phyloP scores from a whole-genome alignment of 2,113 vertebrate species.

The Notarius quadriscutis region DNA sequence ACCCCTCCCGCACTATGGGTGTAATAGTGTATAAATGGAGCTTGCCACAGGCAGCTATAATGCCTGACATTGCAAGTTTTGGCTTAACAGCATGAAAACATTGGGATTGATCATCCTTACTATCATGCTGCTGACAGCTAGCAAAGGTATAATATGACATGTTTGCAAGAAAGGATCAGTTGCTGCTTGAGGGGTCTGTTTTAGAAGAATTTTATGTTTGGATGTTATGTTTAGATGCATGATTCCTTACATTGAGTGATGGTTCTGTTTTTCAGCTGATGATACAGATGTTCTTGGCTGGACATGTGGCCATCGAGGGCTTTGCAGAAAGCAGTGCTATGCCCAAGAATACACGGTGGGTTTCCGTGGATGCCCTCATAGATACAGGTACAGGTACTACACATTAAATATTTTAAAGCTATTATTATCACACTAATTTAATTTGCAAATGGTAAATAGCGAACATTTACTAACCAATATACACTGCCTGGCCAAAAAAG shows the following conservation, averaged over 20 bases:
- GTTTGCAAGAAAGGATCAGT: neutral
- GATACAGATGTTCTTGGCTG: constrained; percentile 41
- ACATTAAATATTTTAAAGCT: neutral
- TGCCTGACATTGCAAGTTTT: constrained; percentile 13
- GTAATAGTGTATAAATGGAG: constrained; percentile 46
- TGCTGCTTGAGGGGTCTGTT: neutral
- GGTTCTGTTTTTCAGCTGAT: constrained; percentile 20
- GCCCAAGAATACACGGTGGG: constrained; percentile 54
- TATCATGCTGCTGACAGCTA: constrained; percentile 51
- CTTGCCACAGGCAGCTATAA: neutral
- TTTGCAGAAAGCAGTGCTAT: constrained; percentile 52
- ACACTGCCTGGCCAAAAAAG: no score
- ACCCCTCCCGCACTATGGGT: constrained; percentile 24
- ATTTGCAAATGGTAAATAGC: neutral
- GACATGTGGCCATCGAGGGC: constrained; percentile 51
- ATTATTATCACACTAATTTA: neutral
- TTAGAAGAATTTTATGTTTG: neutral
- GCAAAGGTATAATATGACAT: constrained; percentile 19
- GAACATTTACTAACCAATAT: neutral
- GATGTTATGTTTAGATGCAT: no score
- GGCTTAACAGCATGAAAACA: constrained; percentile 32
- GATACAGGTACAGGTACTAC: constrained; percentile 58
- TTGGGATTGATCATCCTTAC: constrained; percentile 41
- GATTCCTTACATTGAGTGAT: neutral
- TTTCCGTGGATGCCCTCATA: constrained; percentile 51